Evolutionary conservation across 1,140 invertebrate genomes (phyloP).

Genomic region (Araneus ventricosus): DNA sequence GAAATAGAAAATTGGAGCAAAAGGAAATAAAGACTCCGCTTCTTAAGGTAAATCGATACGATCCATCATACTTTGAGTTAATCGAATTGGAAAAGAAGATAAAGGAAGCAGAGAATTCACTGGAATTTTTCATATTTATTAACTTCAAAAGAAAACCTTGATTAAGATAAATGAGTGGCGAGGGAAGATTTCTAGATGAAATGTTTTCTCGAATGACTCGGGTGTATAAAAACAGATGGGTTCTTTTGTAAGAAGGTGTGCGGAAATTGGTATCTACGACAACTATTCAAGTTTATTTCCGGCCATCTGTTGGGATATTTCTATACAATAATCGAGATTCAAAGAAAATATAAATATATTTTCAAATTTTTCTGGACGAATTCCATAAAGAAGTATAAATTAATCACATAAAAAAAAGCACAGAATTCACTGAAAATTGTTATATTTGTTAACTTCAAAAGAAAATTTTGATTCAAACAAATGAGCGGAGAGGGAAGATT

Average conservation of each 20-base stretch:
- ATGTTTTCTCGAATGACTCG: neutral
- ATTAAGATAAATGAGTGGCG: neutral
- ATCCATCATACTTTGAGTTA: neutral
- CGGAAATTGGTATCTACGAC: neutral
- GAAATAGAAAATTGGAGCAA: neutral
- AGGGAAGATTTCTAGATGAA: neutral
- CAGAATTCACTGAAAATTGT: neutral
- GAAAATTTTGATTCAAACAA: neutral
- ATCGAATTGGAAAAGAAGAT: neutral
- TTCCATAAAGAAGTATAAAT: too few relatives aligned
- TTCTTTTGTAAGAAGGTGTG: neutral
- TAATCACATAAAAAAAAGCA: too few relatives aligned
- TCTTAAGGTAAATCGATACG: neutral
- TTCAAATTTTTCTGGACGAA: too few relatives aligned
- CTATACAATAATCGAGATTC: neutral
- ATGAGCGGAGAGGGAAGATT: neutral
- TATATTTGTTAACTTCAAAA: neutral
- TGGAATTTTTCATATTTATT: conserved; percentile 8
- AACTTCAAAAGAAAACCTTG: neutral
- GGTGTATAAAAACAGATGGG: neutral
- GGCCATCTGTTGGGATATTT: neutral
- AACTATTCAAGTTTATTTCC: neutral
- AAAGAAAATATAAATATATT: neutral
- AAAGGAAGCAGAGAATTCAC: neutral
- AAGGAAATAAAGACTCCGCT: neutral